Evolutionary conservation across 2,888 invertebrate species (phyloP).

Genomic region (Drosophila neonasuta): DNA sequence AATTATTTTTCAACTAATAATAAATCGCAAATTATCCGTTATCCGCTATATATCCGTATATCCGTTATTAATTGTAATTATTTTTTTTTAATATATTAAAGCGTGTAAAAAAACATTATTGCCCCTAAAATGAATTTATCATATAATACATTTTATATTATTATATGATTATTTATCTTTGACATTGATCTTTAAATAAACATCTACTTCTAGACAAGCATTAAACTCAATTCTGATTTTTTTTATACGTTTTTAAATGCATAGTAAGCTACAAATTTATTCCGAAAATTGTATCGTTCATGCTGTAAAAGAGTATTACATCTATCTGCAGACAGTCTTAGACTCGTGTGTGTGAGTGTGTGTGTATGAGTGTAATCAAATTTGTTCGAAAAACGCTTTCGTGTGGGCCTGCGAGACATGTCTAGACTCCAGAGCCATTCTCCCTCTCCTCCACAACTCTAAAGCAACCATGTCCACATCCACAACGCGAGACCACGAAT

Average conservation of each 20-base stretch:
- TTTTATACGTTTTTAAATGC: neutral
- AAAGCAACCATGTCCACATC: neutral
- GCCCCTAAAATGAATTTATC: too few relatives aligned
- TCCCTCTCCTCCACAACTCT: neutral
- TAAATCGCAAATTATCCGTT: too few relatives aligned
- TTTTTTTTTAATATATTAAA: too few relatives aligned
- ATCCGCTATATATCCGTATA: too few relatives aligned
- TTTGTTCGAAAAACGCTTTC: slow-evolving; percentile 56
- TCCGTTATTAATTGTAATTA: too few relatives aligned
- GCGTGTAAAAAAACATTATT: too few relatives aligned
- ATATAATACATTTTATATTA: too few relatives aligned
- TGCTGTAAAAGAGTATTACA: neutral
- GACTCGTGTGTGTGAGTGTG: slow-evolving; percentile 1
- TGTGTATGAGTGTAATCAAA: slow-evolving; percentile 51
- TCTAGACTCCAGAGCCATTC: slow-evolving; percentile 10
- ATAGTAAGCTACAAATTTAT: slow-evolving; percentile 15
- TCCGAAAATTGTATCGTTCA: neutral
- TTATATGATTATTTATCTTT: too few relatives aligned
- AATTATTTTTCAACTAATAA: too few relatives aligned
- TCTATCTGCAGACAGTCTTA: slow-evolving; percentile 17
- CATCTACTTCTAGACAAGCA: neutral
- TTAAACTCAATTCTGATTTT: neutral
- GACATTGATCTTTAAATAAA: neutral
- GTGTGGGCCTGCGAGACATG: slow-evolving; percentile 54
- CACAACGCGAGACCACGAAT: slow-evolving; percentile 19